Evolutionary conservation across 2,113 vertebrate species (phyloP).

Genomic region (Cryptoleucopteryx plumbea): DNA sequence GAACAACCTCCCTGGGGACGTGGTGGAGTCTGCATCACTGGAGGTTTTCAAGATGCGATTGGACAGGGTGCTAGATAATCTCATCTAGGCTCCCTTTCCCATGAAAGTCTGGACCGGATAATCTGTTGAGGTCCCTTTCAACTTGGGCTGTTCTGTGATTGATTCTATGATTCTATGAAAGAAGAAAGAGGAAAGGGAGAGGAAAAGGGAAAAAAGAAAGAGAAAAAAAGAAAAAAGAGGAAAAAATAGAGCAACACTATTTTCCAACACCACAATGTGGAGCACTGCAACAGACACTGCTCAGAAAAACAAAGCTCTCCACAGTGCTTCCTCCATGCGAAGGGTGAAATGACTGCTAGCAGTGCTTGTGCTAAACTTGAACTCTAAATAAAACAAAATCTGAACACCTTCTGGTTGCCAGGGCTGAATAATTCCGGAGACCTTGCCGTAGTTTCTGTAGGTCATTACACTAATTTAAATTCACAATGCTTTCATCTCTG

Average conservation of each 20-base stretch:
- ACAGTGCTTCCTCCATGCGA: background rate
- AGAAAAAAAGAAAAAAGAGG: fast-evolving
- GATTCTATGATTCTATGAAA: background rate
- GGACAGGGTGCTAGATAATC: background rate
- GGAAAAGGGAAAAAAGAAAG: background rate
- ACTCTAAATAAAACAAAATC: slow-evolving; percentile 14
- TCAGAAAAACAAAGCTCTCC: background rate
- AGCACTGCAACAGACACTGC: background rate
- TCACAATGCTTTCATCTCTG: slow-evolving; percentile 47
- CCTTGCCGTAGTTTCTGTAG: slow-evolving; percentile 39
- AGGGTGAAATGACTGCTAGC: background rate
- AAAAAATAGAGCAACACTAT: background rate
- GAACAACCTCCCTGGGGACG: background rate
- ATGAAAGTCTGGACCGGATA: background rate
- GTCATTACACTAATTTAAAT: slow-evolving; percentile 58
- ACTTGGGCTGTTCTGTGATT: background rate
- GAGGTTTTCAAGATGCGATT: background rate
- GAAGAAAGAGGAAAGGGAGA: background rate
- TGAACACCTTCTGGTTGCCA: slow-evolving; percentile 5
- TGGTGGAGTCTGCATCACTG: background rate
- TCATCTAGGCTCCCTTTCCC: background rate
- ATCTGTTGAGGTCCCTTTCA: background rate
- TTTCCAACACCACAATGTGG: background rate
- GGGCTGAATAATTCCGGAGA: slow-evolving; percentile 45
- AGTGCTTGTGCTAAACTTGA: background rate